Conservation (phyloP, 92 coral and sea anemone genomes). For the Nematostella vectensis region DNA sequence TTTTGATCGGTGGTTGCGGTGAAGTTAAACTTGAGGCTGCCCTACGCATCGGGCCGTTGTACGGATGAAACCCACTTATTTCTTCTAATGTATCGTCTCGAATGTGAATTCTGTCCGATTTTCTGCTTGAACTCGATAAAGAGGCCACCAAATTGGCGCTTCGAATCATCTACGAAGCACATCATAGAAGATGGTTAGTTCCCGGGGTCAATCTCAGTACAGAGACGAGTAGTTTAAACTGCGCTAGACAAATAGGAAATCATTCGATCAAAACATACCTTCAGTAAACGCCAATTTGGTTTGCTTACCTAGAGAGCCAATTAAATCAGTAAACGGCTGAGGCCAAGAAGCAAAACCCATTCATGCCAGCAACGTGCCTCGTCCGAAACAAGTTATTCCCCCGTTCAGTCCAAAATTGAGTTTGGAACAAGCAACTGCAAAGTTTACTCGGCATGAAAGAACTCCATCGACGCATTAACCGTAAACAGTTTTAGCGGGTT, state of each 20-base stretch:
- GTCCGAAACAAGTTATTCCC: not conserved
- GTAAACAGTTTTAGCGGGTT: not conserved
- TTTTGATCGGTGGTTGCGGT: slow-evolving; percentile 35
- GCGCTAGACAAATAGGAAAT: slow-evolving; percentile 1
- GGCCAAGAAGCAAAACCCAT: not conserved
- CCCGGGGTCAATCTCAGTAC: too few relatives aligned
- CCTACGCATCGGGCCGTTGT: slow-evolving; percentile 21
- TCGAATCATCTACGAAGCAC: slow-evolving; percentile 1
- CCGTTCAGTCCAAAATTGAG: not conserved
- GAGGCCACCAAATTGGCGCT: not conserved
- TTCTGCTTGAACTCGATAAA: slow-evolving; percentile 7
- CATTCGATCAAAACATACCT: not conserved
- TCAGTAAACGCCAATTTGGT: slow-evolving; percentile 1
- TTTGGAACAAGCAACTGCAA: too few relatives aligned
- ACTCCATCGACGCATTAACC: not conserved
- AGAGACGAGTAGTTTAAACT: not conserved
- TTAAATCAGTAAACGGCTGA: not conserved
- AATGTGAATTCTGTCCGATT: not conserved
- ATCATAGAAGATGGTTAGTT: too few relatives aligned
- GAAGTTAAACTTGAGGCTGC: slow-evolving; percentile 13
- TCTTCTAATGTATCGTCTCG: slow-evolving; percentile 1
- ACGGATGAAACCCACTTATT: not conserved
- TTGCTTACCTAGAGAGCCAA: not conserved
- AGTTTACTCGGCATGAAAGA: too few relatives aligned
- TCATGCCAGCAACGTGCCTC: slow-evolving; percentile 5